phyloP scores from a whole-genome alignment of 2,113 vertebrate genomes.

The Porphyrio hochstetteri region DNA sequence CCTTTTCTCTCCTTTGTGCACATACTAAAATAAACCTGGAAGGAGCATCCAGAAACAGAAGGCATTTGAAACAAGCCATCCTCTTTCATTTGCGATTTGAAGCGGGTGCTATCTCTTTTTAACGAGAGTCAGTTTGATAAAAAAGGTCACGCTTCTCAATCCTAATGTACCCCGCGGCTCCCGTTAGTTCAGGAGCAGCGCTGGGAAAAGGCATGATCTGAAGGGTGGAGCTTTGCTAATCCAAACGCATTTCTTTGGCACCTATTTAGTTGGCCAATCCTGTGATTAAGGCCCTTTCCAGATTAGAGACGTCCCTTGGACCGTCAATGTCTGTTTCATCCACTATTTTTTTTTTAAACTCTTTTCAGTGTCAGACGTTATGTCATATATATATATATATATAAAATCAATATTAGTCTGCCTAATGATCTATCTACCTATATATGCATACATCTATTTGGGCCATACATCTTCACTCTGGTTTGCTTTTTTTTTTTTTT shows the following conservation, averaged over 20 bases:
- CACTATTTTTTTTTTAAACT: background rate
- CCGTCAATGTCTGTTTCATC: rapidly evolving
- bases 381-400: background rate
- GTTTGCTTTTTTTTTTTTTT: too few relatives aligned
- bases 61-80: slow-evolving; percentile 40
- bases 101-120: background rate
- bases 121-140: slow-evolving; percentile 22
- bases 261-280: background rate
- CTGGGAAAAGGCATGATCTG: background rate
- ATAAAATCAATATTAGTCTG: background rate
- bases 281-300: background rate
- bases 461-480: background rate
- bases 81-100: background rate
- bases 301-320: background rate
- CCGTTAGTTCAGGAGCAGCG: background rate
- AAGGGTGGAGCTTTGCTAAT: slow-evolving; percentile 18
- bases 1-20: slow-evolving; percentile 3
- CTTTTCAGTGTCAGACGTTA: background rate
- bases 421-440: background rate
- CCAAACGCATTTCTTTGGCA: slow-evolving; percentile 16
- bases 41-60: slow-evolving; percentile 23
- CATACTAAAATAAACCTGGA: slow-evolving; percentile 60
- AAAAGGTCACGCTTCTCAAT: slow-evolving; percentile 32
- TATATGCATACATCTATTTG: background rate
- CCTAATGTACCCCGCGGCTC: background rate